phyloP scores from a whole-genome alignment of 2,888 invertebrate species.

The Unio pictorum region DNA sequence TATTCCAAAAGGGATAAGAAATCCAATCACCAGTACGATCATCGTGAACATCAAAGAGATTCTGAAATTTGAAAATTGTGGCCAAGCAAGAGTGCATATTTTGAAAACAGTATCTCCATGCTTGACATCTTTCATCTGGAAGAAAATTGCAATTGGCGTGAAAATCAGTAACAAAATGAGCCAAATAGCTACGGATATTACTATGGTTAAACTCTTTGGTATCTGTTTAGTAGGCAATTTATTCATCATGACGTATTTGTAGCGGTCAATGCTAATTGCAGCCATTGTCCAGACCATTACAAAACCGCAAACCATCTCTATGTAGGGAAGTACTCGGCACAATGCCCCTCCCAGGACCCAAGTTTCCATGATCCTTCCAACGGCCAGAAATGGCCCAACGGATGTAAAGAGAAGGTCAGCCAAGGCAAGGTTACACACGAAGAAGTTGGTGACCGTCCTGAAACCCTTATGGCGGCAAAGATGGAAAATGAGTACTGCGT shows the following conservation, averaged over 20 bases:
- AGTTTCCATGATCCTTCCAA: slow-evolving; percentile 43
- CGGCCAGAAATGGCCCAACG: slow-evolving; percentile 50
- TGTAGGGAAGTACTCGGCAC: slow-evolving; percentile 46
- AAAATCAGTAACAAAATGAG: slow-evolving; percentile 26
- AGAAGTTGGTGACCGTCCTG: slow-evolving; percentile 50
- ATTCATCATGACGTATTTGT: slow-evolving; percentile 39
- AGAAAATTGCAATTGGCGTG: slow-evolving; percentile 46
- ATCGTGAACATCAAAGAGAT: slow-evolving; percentile 36
- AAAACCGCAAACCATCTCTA: slow-evolving; percentile 44
- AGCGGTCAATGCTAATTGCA: slow-evolving; percentile 55
- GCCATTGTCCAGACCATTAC: slow-evolving; percentile 61
- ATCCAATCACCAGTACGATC: slow-evolving; percentile 28
- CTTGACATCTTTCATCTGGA: slow-evolving; percentile 36
- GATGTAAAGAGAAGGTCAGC: slow-evolving; percentile 50
- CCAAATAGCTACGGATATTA: slow-evolving; percentile 43
- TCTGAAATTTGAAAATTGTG: slow-evolving; percentile 23
- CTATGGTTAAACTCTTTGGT: slow-evolving; percentile 24
- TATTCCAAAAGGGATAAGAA: slow-evolving; percentile 41
- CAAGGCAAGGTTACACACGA: slow-evolving; percentile 54
- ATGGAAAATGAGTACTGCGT: slow-evolving; percentile 37
- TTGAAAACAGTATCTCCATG: slow-evolving; percentile 21
- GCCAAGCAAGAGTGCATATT: slow-evolving; percentile 58
- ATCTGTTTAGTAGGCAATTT: slow-evolving; percentile 23
- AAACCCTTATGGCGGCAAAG: slow-evolving; percentile 30
- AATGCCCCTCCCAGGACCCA: slow-evolving; percentile 53